Conservation (phyloP, 2,888 invertebrate species). For the Zele albiditarsus region DNA sequence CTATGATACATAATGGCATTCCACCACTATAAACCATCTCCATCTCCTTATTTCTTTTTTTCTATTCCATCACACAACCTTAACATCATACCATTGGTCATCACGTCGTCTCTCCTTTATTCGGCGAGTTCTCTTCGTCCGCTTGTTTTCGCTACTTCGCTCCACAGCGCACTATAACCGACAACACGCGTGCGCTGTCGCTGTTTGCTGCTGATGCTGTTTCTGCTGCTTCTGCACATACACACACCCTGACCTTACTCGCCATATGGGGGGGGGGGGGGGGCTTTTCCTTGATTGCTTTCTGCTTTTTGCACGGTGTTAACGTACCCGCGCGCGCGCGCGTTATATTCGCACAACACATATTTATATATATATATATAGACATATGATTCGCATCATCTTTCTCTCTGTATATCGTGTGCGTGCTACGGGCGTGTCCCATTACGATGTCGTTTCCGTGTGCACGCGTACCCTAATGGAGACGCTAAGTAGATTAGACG, state of each 20-base stretch:
- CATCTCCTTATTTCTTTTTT: too few species aligned
- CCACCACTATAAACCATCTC: too few species aligned
- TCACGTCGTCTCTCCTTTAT: constrained; percentile 9
- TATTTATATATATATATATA: constrained; percentile 12
- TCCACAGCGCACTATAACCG: constrained; percentile 34
- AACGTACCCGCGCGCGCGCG: constrained; percentile 34
- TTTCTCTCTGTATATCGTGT: constrained; percentile 30
- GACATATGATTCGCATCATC: neutral
- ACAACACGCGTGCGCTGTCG: constrained; percentile 40
- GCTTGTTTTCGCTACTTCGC: constrained; percentile 10
- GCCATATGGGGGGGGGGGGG: constrained; percentile 59
- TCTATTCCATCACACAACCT: too few species aligned
- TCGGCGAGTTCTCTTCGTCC: neutral
- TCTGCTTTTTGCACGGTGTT: constrained; percentile 61
- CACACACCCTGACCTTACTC: constrained; percentile 67
- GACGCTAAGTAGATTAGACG: constrained; percentile 60
- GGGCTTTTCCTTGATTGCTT: constrained; percentile 63
- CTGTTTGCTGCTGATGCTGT: too few species aligned
- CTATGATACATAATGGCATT: too few species aligned
- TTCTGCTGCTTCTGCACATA: neutral
- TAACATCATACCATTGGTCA: too few species aligned
- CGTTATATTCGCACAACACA: constrained; percentile 44
- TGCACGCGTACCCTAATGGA: constrained; percentile 55
- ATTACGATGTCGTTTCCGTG: constrained; percentile 50
- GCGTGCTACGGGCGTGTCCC: constrained; percentile 41